Evolutionary conservation across 2,113 vertebrate species (phyloP), one percentile per base, ranked within the genome.

Genomic region (Pluvialis apricaria): DNA sequence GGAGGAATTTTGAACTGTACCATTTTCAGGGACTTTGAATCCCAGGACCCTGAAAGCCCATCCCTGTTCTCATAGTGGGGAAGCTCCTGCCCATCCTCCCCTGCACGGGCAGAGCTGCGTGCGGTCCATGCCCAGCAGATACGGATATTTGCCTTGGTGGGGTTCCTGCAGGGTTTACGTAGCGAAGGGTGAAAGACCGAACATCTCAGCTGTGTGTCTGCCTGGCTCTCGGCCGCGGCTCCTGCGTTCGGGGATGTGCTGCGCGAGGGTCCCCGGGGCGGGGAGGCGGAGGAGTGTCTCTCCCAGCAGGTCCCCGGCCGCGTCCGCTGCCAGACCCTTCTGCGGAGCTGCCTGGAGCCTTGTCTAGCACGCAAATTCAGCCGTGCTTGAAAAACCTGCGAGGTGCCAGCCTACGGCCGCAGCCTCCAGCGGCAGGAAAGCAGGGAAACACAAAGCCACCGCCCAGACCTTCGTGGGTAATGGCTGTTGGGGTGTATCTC

Each of bases 231-330:
- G 3, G 55, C 84, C 13, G 31, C 1, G 3, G 47, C 66, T 42
- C 10, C 21, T 73, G 3, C 0, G 0, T 17, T 42, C 9, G 14
- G 1, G 5, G 68, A 13, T 75, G 61, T 0, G 2, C 61, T 60
- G 64, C 44, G 45, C 1, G 1, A 22, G 26, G 8, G 17, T 66
- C 38, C 26, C 36, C 1, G 3, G 42, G 22, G 18, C 55, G 32
- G 36, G 61, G 51, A n/a, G 10, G 52, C 1, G 1, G 31, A 51
- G 25, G 7, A 13, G 17, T 31, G 58, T 9, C 13, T 49, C n/a
- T 65, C 19, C 28, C 2, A 0, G 36, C 31, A 26, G 15, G 29
- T 91, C 47, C 24, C 17, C 42, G 52, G 42, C 61, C 4, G 0
- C 34, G 5, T 51, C 52, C 11, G 3, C 34, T 3, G 1, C 1